Percentiles rank a stretch among this genome's conserved stretches.
Conservation (phyloP, 2,113 vertebrate species). For the Athene cunicularia region DNA sequence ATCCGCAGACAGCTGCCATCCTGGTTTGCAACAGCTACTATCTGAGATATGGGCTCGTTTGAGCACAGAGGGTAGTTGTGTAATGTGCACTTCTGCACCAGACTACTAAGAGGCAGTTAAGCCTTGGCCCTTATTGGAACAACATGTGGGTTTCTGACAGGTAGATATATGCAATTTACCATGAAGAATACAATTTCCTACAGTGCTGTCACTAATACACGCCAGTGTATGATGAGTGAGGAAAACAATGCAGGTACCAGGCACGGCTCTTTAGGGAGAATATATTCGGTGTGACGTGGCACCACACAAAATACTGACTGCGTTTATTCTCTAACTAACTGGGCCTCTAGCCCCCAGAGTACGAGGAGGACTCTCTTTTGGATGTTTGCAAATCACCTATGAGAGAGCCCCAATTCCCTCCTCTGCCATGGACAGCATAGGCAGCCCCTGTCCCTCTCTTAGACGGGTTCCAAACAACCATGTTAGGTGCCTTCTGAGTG, state of each 20-base stretch:
- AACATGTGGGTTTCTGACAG: conserved; percentile 56
- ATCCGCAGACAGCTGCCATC: conserved; percentile 52
- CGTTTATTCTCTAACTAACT: background rate
- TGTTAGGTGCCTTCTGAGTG: background rate
- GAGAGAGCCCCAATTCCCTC: background rate
- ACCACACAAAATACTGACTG: background rate
- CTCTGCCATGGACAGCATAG: background rate
- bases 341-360: background rate
- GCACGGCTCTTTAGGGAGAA: background rate
- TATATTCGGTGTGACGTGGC: background rate
- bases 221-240: conserved; percentile 19
- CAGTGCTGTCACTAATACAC: background rate
- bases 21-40: conserved; percentile 46
- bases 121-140: conserved; percentile 44
- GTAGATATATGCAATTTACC: conserved; percentile 49
- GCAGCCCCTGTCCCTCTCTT: background rate
- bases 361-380: background rate
- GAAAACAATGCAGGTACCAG: conserved; percentile 45
- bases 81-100: background rate
- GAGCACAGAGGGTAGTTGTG: conserved; percentile 54
- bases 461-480: background rate
- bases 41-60: background rate
- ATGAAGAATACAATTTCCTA: conserved; percentile 40
- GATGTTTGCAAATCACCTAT: background rate
- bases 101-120: conserved; percentile 51